phyloP scores from a whole-genome alignment of 2,888 invertebrate species.

The Scaptomyza caliginosa region DNA sequence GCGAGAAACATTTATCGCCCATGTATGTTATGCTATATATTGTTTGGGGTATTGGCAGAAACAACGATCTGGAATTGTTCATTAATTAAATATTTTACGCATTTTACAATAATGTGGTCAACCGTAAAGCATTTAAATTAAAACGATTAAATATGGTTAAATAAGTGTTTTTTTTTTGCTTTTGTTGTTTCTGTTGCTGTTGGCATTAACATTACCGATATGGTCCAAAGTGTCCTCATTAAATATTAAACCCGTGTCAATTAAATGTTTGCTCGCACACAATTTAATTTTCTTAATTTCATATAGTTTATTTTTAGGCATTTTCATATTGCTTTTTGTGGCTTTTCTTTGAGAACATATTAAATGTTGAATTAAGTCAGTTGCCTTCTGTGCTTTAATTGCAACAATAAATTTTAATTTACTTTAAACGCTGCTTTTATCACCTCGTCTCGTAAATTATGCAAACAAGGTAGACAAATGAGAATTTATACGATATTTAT shows the following conservation, averaged over 20 bases:
- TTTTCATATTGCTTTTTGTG: conserved; percentile 5
- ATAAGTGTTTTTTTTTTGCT: no score
- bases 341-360: conserved; percentile 6
- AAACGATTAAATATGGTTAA: conserved; percentile 37
- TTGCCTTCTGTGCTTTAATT: background rate
- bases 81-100: conserved; percentile 61
- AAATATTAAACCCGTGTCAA: conserved; percentile 45
- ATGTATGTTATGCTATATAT: background rate
- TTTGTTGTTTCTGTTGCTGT: conserved; percentile 3
- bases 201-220: conserved; percentile 12
- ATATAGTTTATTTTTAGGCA: conserved; percentile 1
- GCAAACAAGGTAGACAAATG: conserved; percentile 28
- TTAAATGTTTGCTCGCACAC: conserved; percentile 34
- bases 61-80: background rate
- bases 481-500: background rate
- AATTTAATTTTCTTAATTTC: background rate
- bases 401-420: background rate
- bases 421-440: conserved; percentile 3
- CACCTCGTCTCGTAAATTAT: conserved; percentile 2
- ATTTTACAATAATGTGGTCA: conserved; percentile 36
- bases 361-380: background rate
- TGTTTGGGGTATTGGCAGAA: background rate
- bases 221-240: conserved; percentile 40
- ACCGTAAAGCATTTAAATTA: conserved; percentile 42
- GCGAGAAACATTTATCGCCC: background rate